A percentile compares a stretch with the other conserved stretches of the same genome.
Evolutionary conservation across 2,113 vertebrate genomes (phyloP).

Genomic region (Siniperca chuatsi): DNA sequence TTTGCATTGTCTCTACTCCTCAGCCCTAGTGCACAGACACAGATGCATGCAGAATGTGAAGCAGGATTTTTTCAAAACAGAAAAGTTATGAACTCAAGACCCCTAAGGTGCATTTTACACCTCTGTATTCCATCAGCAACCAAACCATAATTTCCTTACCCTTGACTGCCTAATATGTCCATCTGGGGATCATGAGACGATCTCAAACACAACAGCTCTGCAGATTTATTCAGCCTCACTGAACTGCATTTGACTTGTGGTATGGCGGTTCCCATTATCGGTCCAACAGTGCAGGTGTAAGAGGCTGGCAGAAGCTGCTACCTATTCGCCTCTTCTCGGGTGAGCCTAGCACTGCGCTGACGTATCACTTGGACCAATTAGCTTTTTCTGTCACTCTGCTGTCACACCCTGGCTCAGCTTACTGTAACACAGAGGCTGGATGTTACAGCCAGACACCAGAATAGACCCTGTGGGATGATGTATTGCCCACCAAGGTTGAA

Average conservation of each 20-base stretch:
- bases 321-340: constrained; percentile 37
- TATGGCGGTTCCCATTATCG: constrained; percentile 42
- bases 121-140: not conserved
- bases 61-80: constrained; percentile 5
- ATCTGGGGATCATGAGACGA: constrained; percentile 15
- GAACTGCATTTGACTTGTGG: constrained; percentile 40
- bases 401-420: constrained; percentile 41
- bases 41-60: constrained; percentile 23
- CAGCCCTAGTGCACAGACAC: not conserved
- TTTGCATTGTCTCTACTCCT: not conserved
- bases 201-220: constrained; percentile 11
- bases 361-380: constrained; percentile 67
- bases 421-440: constrained; percentile 29
- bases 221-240: constrained; percentile 25
- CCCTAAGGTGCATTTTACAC: constrained; percentile 1
- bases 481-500: not conserved
- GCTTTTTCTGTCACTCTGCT: constrained; percentile 49
- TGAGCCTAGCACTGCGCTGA: constrained; percentile 43
- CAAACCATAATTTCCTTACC: not conserved
- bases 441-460: constrained; percentile 47
- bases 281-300: constrained; percentile 55
- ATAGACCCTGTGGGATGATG: constrained; percentile 23
- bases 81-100: constrained; percentile 24
- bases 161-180: not conserved
- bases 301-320: constrained; percentile 42